A percentile compares a stretch with the other conserved stretches of the same genome.
These are phyloP conservation scores for Aleadryas rufinucha DNA, from an alignment of 2,113 vertebrate species.

Conservation along the genomic window DNA sequence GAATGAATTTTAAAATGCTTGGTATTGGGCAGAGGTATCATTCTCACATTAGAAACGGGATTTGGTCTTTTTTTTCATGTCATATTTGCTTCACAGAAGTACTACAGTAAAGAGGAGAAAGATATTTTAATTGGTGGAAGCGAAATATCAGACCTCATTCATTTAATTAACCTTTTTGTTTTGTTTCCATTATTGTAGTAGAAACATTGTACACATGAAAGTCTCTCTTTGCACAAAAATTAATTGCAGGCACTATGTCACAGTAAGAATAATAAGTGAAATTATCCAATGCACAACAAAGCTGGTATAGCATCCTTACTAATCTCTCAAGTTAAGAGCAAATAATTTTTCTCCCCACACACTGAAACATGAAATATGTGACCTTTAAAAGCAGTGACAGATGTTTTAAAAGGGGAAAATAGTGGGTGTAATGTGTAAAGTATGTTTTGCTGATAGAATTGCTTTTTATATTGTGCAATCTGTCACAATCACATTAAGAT, in stretches of 20 bases:
- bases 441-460: conserved; percentile 40
- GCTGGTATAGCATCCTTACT: not conserved
- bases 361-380: conserved; percentile 13
- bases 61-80: not conserved
- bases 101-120: not conserved
- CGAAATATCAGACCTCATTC: not conserved
- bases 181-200: not conserved
- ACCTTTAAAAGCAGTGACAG: conserved; percentile 49
- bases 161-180: not conserved
- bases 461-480: conserved; percentile 29
- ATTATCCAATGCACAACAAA: not conserved
- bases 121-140: not conserved
- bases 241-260: not conserved
- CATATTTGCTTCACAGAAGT: not conserved
- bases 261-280: not conserved
- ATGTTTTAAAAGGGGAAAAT: conserved; percentile 6
- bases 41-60: not conserved
- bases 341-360: not conserved
- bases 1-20: not conserved
- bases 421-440: not conserved
- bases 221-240: not conserved
- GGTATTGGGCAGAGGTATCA: not conserved
- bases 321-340: conserved; percentile 9
- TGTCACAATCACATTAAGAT: conserved; percentile 6
- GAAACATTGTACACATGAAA: not conserved